Percentiles rank a stretch among this genome's conserved stretches.
Evolutionary conservation across 2,113 vertebrate species (phyloP).

Genomic region (Oncorhynchus clarkii): DNA sequence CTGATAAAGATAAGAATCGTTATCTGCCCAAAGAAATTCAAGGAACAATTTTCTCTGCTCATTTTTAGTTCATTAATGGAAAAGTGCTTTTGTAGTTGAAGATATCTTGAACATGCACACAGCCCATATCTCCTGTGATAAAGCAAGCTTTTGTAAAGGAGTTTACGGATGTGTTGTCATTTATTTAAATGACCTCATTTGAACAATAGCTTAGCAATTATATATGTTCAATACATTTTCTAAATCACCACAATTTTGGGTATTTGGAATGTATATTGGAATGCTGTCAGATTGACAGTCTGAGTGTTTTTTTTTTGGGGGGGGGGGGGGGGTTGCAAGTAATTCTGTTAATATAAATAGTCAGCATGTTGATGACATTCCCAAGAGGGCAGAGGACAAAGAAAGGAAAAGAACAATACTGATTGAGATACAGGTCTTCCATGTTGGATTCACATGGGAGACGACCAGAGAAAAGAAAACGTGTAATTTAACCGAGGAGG

Average conservation of each 20-base stretch:
- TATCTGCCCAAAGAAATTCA: constrained; percentile 71
- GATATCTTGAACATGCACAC: constrained; percentile 66
- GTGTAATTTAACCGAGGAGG: too few species aligned
- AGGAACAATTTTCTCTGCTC: constrained; percentile 66
- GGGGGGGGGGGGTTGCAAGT: too few species aligned
- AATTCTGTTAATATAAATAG: too few species aligned
- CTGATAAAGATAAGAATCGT: constrained; percentile 76
- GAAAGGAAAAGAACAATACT: too few species aligned
- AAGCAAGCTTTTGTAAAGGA: constrained; percentile 42
- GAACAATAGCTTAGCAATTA: constrained; percentile 36
- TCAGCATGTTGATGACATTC: too few species aligned
- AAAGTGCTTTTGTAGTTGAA: constrained; percentile 58
- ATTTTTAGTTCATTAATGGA: constrained; percentile 68
- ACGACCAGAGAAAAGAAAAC: too few species aligned
- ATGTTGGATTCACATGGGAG: too few species aligned
- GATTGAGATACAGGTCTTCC: too few species aligned
- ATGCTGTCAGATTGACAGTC: background rate
- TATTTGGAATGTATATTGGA: background rate
- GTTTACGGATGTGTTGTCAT: constrained; percentile 26
- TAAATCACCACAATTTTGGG: background rate
- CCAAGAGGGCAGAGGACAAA: too few species aligned
- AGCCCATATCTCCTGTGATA: constrained; percentile 52
- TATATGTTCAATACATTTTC: too few species aligned
- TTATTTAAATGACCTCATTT: constrained; percentile 42
- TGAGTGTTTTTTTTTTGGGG: too few species aligned